Base-by-base conservation (phyloP, 2,797 vertebrate genomes). In the Spinus olivaceus region DNA sequence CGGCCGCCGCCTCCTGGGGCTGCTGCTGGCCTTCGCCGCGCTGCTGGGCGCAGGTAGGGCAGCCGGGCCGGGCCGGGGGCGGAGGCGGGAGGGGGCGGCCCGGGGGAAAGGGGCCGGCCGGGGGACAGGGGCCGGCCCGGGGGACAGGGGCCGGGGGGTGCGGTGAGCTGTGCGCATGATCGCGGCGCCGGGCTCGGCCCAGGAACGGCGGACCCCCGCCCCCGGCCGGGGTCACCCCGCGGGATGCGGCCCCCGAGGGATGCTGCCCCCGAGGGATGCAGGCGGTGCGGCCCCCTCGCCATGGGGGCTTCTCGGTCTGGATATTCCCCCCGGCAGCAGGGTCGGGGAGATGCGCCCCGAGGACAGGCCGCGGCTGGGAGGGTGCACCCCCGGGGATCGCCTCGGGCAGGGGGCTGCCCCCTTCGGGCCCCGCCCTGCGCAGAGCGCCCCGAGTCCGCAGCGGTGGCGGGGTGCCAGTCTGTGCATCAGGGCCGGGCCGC, bases 31-130 rank as follows among this genome's bases (percentile, higher is more conserved):
- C 37, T 53, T 70, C 37, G 22, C 49, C 28, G 66, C 37, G 22
- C 37, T 70, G 37, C 27, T 94, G 80, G 74, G 33, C 59, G 24
- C 92, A 91, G 92, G 92, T 94, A 91, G 64, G 88, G 81, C 14
- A 64, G 69, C 37, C 17, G 56, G 74, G 32, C 50, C 28, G 54
- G 44, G 20, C 46, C 13, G 42, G 65, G 30, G 39, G 39, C 39
- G 14, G 33, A 12, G 46, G 66, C 70, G 70, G 70, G 42, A 35
- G 15, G 57, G 64, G 33, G 41, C 65, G 72, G 72, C 15, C 19
- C 22, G 47, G 32, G 32, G 49, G 25, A 4, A 5, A 10, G 6
- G 35, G n/a, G 8, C 41, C 76, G 12, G 37, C n/a, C n/a, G n/a
- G n/a, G n/a, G n/a, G n/a, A n/a, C n/a, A 35, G 15, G 57, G 64